Conservation (phyloP, 2,113 vertebrate genomes). For the Mystacornis crossleyi region DNA sequence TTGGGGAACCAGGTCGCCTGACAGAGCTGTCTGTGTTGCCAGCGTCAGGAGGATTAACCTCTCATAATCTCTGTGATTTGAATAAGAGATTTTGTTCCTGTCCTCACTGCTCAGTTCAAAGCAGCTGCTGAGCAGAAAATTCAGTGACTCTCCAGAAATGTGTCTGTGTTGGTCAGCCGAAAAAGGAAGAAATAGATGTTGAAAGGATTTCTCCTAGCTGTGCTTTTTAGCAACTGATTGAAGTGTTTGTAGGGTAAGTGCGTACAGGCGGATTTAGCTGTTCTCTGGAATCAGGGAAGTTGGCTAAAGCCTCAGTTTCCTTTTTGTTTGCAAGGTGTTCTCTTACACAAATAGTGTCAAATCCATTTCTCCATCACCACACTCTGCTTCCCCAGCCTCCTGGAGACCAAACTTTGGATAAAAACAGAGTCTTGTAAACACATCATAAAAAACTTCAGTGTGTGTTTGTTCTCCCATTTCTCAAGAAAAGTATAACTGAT, state of each 20-base stretch:
- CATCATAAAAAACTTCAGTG: neutral
- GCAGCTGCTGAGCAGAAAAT: constrained; percentile 32
- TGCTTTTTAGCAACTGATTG: neutral
- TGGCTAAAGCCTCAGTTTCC: neutral
- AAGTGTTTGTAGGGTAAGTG: neutral
- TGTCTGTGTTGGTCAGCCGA: neutral
- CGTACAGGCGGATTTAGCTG: neutral
- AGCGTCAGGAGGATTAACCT: constrained; percentile 71
- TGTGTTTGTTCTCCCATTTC: neutral
- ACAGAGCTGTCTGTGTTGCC: constrained; percentile 36
- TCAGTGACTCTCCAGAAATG: neutral
- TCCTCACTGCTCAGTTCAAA: constrained; percentile 67
- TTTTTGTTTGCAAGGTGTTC: neutral
- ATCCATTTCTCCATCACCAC: neutral
- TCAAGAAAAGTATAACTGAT: neutral
- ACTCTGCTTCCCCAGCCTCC: neutral
- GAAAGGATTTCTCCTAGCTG: neutral
- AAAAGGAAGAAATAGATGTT: neutral
- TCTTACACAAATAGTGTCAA: neutral
- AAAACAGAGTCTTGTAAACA: neutral
- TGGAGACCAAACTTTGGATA: neutral
- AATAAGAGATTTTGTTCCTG: constrained; percentile 64
- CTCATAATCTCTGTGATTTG: constrained; percentile 67
- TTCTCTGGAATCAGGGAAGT: neutral
- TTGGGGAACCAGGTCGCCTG: constrained; percentile 62